Evolutionary conservation across 2,888 invertebrate genomes (phyloP).

Genomic region (Pseudococcus longispinus): DNA sequence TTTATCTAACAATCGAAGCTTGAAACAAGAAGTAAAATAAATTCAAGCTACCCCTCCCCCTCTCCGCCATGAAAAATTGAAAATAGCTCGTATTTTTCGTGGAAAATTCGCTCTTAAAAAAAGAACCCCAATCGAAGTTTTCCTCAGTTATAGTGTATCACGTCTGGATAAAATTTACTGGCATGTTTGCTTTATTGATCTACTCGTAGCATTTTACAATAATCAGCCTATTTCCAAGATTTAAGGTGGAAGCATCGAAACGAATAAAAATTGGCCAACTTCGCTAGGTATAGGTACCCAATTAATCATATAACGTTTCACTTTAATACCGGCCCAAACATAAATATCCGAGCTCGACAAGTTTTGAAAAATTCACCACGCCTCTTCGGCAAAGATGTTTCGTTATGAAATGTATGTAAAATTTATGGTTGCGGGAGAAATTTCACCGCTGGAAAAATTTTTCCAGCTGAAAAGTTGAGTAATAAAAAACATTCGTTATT

Average conservation of each 20-base stretch:
- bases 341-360: background rate
- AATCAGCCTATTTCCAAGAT: background rate
- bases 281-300: background rate
- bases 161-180: background rate
- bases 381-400: background rate
- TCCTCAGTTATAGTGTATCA: background rate
- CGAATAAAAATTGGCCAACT: background rate
- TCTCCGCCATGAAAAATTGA: background rate
- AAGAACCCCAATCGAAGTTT: background rate
- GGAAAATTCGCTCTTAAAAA: background rate
- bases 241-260: background rate
- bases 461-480: background rate
- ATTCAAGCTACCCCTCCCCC: no score
- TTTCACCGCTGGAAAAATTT: background rate
- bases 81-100: background rate
- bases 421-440: background rate
- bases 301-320: background rate
- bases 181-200: background rate
- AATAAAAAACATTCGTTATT: background rate
- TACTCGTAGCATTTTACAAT: background rate
- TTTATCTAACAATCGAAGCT: no score
- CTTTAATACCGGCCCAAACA: background rate
- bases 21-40: no score
- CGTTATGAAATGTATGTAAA: background rate
- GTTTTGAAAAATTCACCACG: background rate